Evolutionary conservation across 2,888 invertebrate genomes (phyloP).

Genomic region (Chrysolina haemoptera): DNA sequence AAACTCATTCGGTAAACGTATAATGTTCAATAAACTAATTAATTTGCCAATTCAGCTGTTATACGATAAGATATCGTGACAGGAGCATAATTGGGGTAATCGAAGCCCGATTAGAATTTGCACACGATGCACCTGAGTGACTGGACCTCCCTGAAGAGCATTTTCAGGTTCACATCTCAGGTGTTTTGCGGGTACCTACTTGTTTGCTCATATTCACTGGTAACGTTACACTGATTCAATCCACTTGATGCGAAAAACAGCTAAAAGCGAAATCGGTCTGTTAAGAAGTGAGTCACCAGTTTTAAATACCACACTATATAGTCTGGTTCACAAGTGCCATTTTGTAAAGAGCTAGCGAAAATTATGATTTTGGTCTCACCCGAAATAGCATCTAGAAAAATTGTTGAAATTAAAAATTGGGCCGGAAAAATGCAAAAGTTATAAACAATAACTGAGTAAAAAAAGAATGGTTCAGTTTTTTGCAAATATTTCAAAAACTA

Average conservation of each 20-base stretch:
- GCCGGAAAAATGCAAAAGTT: no score
- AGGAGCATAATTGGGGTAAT: constrained; percentile 52
- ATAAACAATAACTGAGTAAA: no score
- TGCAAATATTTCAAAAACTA: no score
- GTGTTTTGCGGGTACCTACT: constrained; percentile 54
- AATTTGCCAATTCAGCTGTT: constrained; percentile 47
- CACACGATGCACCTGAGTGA: constrained; percentile 51
- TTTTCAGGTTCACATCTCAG: constrained; percentile 55
- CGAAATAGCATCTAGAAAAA: no score
- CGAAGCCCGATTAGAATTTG: constrained; percentile 48
- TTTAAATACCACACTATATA: not conserved
- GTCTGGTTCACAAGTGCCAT: no score
- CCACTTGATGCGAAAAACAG: constrained; percentile 22
- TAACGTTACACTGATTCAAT: constrained; percentile 47
- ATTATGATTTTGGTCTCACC: no score
- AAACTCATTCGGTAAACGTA: constrained; percentile 24
- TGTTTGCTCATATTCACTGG: constrained; percentile 50
- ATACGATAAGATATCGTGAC: constrained; percentile 50
- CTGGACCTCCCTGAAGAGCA: constrained; percentile 57
- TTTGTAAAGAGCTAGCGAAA: no score
- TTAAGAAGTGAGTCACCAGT: constrained; percentile 29
- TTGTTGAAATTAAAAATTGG: no score
- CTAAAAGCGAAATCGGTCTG: constrained; percentile 34
- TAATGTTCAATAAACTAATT: constrained; percentile 47
- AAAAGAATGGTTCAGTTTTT: no score